These are phyloP conservation scores for Campopleginae sp. DNA, from an alignment of 2,888 invertebrate genomes.

Conservation along the genomic window DNA sequence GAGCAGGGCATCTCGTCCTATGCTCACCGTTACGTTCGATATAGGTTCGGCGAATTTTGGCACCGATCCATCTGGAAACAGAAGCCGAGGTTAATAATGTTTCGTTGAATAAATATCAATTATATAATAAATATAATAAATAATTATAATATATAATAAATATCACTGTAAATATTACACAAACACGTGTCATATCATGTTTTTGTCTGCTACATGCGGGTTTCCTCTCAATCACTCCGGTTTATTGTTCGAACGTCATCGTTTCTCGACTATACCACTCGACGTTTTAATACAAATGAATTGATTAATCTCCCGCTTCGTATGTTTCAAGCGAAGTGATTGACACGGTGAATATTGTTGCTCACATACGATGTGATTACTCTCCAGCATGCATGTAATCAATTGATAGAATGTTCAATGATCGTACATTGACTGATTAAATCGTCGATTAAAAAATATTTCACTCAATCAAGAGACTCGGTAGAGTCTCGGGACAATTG, in stretches of 20 bases:
- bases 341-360: slow-evolving; percentile 23
- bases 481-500: too few species aligned
- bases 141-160: too few species aligned
- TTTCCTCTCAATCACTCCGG: background rate
- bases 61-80: slow-evolving; percentile 87
- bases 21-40: slow-evolving; percentile 95
- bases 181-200: slow-evolving; percentile 13
- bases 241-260: slow-evolving; percentile 46
- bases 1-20: slow-evolving; percentile 93
- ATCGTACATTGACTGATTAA: background rate
- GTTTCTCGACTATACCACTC: background rate
- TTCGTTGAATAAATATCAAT: slow-evolving; percentile 46
- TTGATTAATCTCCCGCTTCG: slow-evolving; percentile 11
- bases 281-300: slow-evolving; percentile 48
- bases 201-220: slow-evolving; percentile 3
- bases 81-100: slow-evolving; percentile 12
- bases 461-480: background rate
- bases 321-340: slow-evolving; percentile 18
- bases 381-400: slow-evolving; percentile 17
- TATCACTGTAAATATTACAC: background rate
- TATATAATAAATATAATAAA: too few species aligned
- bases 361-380: background rate
- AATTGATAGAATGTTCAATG: slow-evolving; percentile 2
- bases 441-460: background rate
- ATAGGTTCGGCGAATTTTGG: slow-evolving; percentile 95